Conservation (phyloP, 2,888 invertebrate genomes). For the Drosophila maculinotata region DNA sequence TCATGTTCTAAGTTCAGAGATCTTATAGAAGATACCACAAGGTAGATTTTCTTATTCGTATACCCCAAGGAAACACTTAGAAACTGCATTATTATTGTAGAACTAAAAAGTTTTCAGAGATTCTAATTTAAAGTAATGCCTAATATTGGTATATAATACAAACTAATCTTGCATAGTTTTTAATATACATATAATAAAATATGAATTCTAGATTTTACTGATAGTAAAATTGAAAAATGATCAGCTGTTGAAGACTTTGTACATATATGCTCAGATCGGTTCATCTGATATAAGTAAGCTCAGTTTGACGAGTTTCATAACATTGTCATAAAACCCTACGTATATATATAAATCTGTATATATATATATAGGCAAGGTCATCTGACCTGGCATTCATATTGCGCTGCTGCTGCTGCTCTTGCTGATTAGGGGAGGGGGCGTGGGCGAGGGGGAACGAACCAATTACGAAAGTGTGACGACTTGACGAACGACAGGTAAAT, state of each 20-base stretch:
- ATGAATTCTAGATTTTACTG: no score
- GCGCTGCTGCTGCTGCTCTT: slow-evolving; percentile 6
- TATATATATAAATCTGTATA: background rate
- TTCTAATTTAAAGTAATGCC: no score
- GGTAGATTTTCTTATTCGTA: no score
- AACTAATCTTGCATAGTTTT: no score
- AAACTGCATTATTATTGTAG: no score
- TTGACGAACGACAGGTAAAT: slow-evolving; percentile 43
- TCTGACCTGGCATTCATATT: slow-evolving; percentile 42
- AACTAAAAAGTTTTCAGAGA: no score
- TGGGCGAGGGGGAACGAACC: background rate
- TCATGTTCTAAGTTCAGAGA: no score
- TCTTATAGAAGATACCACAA: no score
- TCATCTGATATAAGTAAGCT: slow-evolving; percentile 18
- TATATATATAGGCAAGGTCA: slow-evolving; percentile 41
- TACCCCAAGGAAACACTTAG: no score
- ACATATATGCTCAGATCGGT: slow-evolving; percentile 9
- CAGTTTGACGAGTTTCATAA: slow-evolving; percentile 31
- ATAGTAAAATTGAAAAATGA: background rate
- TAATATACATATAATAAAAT: no score
- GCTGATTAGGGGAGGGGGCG: background rate
- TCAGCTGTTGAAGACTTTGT: background rate
- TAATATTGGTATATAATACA: no score
- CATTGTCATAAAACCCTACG: slow-evolving; percentile 31
- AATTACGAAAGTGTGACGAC: slow-evolving; percentile 59